These are phyloP conservation scores for Furcula furcula DNA, from an alignment of 2,888 invertebrate species.

Conservation along the genomic window DNA sequence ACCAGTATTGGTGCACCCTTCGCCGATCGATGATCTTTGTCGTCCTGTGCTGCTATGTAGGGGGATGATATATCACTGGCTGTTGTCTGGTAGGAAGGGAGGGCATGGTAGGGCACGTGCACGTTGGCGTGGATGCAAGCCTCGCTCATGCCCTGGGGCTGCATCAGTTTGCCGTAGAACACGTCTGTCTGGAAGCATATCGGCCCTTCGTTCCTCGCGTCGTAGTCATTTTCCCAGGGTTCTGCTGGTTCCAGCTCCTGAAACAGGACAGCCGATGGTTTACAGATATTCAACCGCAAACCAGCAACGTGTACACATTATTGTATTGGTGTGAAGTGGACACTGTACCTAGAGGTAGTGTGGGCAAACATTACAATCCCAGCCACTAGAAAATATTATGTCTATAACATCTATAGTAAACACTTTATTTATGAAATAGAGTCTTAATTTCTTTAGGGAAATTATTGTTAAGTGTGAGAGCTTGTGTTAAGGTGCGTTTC, in stretches of 20 bases:
- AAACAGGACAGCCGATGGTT: too few relatives aligned
- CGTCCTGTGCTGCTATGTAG: conserved; percentile 17
- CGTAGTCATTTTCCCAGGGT: conserved; percentile 71
- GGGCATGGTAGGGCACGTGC: conserved; percentile 51
- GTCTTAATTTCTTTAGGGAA: too few relatives aligned
- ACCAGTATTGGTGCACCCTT: conserved; percentile 59
- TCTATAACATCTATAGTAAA: too few relatives aligned
- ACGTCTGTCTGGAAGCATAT: conserved; percentile 83
- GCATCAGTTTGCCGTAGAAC: conserved; percentile 51
- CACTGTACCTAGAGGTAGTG: too few relatives aligned
- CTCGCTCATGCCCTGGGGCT: conserved; percentile 48
- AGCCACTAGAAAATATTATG: too few relatives aligned
- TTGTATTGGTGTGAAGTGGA: too few relatives aligned
- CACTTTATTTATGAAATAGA: too few relatives aligned
- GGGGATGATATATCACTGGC: conserved; percentile 28
- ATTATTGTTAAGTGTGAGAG: too few relatives aligned
- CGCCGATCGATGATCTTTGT: conserved; percentile 9
- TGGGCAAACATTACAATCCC: too few relatives aligned
- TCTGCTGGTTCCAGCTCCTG: conserved; percentile 78
- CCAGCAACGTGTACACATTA: too few relatives aligned
- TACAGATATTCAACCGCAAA: too few relatives aligned
- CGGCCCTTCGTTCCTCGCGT: conserved; percentile 81
- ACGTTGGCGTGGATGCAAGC: conserved; percentile 67
- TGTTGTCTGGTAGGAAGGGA: conserved; percentile 22
- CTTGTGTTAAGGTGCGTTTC: too few relatives aligned